Evolutionary conservation across 2,113 vertebrate genomes (phyloP).

Genomic region (Brienomyrus longianalis): DNA sequence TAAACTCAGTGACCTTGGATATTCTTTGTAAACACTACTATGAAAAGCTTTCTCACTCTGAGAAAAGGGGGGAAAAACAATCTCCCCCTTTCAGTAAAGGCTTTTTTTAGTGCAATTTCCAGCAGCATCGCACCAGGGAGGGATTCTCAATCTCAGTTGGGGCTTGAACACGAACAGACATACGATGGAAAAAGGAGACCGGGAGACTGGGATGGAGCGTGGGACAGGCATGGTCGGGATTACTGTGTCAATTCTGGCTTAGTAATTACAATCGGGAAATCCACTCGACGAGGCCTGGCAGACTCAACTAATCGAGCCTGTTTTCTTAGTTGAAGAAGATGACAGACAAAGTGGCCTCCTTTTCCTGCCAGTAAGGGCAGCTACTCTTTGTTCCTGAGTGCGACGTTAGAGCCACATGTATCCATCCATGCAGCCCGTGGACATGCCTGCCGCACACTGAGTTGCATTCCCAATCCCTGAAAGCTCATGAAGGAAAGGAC

Average conservation of each 20-base stretch:
- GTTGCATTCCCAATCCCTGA: not conserved
- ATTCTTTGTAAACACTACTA: constrained; percentile 18
- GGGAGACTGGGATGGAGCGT: not conserved
- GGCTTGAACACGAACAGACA: not conserved
- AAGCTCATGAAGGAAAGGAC: not conserved
- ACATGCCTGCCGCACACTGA: not conserved
- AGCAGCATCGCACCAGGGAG: constrained; percentile 26
- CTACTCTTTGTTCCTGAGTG: not conserved
- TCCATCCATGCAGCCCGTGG: not conserved
- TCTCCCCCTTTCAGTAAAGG: not conserved
- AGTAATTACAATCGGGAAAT: not conserved
- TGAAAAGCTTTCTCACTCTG: not conserved
- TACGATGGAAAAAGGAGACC: not conserved
- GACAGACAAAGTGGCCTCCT: not conserved
- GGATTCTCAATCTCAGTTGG: not conserved
- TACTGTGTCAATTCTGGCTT: not conserved
- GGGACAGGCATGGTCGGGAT: not conserved
- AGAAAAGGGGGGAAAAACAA: not conserved
- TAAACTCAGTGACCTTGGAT: constrained; percentile 26
- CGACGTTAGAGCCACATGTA: not conserved
- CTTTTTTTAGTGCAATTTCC: constrained; percentile 3
- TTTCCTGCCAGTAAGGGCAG: not conserved
- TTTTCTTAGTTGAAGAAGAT: not conserved
- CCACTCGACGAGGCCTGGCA: not conserved
- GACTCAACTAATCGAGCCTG: not conserved